Percentiles rank a stretch among this genome's conserved stretches.
phyloP scores from a whole-genome alignment of 2,888 invertebrate species.

The Plagiodera versicolora region DNA sequence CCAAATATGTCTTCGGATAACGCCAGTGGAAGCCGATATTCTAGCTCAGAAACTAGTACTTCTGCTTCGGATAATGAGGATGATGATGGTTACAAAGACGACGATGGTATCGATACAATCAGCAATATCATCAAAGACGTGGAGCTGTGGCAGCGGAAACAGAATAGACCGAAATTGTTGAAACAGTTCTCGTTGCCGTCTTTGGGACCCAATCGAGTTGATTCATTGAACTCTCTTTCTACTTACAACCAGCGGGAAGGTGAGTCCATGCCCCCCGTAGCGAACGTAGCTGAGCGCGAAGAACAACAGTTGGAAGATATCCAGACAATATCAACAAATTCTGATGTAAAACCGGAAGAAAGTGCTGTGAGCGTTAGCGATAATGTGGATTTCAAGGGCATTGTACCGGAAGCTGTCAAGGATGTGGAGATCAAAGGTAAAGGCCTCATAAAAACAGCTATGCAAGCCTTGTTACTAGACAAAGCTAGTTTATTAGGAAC shows the following conservation, averaged over 20 bases:
- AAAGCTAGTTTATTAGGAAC: constrained; percentile 48
- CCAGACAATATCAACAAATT: background rate
- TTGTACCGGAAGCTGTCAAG: constrained; percentile 39
- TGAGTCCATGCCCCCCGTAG: background rate
- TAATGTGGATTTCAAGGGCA: constrained; percentile 17
- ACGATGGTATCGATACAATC: constrained; percentile 58
- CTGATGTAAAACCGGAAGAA: background rate
- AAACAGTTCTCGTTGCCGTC: constrained; percentile 42
- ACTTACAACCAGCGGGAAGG: background rate
- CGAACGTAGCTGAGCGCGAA: background rate
- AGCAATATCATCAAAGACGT: constrained; percentile 63
- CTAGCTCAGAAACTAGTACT: constrained; percentile 37
- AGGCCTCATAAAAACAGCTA: constrained; percentile 47
- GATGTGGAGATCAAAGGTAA: constrained; percentile 35
- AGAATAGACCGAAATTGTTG: constrained; percentile 26
- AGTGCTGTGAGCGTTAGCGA: background rate
- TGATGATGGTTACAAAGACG: constrained; percentile 43
- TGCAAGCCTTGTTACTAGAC: constrained; percentile 50
- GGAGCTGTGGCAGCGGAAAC: constrained; percentile 38
- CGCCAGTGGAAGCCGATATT: constrained; percentile 28
- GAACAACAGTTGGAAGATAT: background rate
- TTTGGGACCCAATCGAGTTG: constrained; percentile 32
- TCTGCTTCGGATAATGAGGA: constrained; percentile 47
- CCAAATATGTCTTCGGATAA: constrained; percentile 27
- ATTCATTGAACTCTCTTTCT: constrained; percentile 30